phyloP scores from a whole-genome alignment of 1,140 invertebrate species.

The Plutomurus gul region DNA sequence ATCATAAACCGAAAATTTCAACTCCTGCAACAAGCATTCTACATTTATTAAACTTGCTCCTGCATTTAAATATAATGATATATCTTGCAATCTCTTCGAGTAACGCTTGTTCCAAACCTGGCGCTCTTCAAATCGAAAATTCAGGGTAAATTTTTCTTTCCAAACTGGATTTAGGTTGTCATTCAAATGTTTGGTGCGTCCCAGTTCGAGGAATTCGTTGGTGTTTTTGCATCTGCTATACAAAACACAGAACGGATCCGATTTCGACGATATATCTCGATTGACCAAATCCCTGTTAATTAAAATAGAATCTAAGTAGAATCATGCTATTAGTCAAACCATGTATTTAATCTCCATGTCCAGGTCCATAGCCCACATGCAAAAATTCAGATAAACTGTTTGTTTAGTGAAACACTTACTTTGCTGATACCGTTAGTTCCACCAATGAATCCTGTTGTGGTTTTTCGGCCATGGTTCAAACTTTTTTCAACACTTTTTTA shows the following conservation, averaged over 20 bases:
- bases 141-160: constrained; percentile 61
- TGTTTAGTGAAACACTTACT: too few relatives aligned
- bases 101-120: constrained; percentile 42
- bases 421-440: too few relatives aligned
- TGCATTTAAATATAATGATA: constrained; percentile 3
- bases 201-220: constrained; percentile 56
- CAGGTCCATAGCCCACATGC: neutral
- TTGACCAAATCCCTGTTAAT: constrained; percentile 44
- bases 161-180: constrained; percentile 63
- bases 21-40: constrained; percentile 49
- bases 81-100: neutral
- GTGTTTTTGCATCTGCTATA: constrained; percentile 31
- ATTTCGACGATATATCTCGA: constrained; percentile 45
- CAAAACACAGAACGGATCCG: constrained; percentile 50
- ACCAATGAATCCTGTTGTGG: too few relatives aligned
- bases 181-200: constrained; percentile 62
- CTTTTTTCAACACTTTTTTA: too few relatives aligned
- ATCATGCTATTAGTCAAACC: neutral
- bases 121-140: constrained; percentile 64
- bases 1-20: constrained; percentile 57
- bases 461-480: too few relatives aligned
- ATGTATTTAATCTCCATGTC: neutral
- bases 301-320: neutral
- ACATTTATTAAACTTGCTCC: neutral
- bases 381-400: too few relatives aligned